Percentiles rank a stretch among this genome's conserved stretches.
These are phyloP conservation scores for Pseudomyrmex dendroicus DNA, from an alignment of 1,140 invertebrate species.

Conservation along the genomic window DNA sequence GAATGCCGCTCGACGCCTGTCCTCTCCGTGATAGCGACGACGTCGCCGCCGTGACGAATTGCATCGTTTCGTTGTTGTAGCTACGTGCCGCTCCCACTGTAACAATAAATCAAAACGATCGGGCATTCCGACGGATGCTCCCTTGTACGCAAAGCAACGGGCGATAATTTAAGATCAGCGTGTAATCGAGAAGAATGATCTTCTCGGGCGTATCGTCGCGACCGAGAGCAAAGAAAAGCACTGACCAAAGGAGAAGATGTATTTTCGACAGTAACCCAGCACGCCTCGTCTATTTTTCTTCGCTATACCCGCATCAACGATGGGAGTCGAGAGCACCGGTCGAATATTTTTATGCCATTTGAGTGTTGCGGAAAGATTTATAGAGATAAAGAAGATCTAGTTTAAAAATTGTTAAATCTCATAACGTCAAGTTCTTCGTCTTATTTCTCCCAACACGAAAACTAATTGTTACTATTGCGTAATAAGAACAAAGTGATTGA, in stretches of 20 bases:
- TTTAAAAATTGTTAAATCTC: too few species aligned
- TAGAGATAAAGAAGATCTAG: background rate
- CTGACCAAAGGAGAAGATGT: conserved; percentile 10
- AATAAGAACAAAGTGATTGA: background rate
- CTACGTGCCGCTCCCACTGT: background rate
- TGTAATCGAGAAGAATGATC: conserved; percentile 39
- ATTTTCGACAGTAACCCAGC: conserved; percentile 20
- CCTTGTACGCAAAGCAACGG: conserved; percentile 32
- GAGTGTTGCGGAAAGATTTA: background rate
- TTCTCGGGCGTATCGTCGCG: background rate
- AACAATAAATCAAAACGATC: conserved; percentile 52
- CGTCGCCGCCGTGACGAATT: conserved; percentile 63
- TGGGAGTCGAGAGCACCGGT: background rate
- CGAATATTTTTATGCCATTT: conserved; percentile 16
- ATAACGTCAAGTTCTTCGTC: too few species aligned
- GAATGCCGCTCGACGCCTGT: conserved; percentile 53
- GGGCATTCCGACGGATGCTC: background rate
- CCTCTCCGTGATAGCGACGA: conserved; percentile 41
- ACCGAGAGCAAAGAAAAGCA: background rate
- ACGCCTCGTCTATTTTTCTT: conserved; percentile 27
- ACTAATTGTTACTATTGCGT: too few species aligned
- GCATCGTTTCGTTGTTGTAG: conserved; percentile 48
- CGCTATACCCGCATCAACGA: background rate
- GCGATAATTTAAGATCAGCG: conserved; percentile 63
- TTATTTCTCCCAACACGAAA: conserved; percentile 14